These are phyloP conservation scores for Subacronicta megacephala DNA, from an alignment of 2,888 invertebrate genomes.

Conservation along the genomic window DNA sequence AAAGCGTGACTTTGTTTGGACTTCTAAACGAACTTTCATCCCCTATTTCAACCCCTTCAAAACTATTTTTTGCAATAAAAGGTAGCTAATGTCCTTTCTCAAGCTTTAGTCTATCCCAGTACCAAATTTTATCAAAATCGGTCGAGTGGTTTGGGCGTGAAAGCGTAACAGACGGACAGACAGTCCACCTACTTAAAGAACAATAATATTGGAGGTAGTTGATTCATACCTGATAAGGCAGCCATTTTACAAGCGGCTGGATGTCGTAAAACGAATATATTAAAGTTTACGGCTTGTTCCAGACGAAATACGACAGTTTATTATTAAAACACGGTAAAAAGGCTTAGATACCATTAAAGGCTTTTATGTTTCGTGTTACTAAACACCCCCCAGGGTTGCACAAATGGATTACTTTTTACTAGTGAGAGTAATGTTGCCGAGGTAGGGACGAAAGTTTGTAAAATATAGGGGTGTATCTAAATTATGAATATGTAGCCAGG, in stretches of 20 bases:
- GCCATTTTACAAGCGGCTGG: slow-evolving; percentile 16
- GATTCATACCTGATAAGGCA: slow-evolving; percentile 28
- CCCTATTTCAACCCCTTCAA: too few species aligned
- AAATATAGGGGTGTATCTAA: slow-evolving; percentile 2
- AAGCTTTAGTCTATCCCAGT: too few species aligned
- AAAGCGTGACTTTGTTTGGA: too few species aligned
- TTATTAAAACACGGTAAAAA: slow-evolving; percentile 59
- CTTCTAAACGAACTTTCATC: too few species aligned
- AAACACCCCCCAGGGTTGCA: slow-evolving; percentile 45
- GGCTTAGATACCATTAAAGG: slow-evolving; percentile 52
- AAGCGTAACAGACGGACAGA: too few species aligned
- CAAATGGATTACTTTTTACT: slow-evolving; percentile 51
- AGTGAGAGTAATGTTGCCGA: slow-evolving; percentile 18
- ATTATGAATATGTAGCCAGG: slow-evolving; percentile 14
- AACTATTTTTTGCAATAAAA: too few species aligned
- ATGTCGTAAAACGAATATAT: slow-evolving; percentile 39
- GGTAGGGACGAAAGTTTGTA: slow-evolving; percentile 11
- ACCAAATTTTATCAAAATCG: too few species aligned
- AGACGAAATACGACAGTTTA: slow-evolving; percentile 48
- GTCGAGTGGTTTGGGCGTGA: too few species aligned
- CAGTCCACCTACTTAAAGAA: too few species aligned
- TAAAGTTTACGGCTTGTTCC: slow-evolving; percentile 29
- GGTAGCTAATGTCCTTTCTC: too few species aligned
- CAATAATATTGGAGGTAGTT: slow-evolving; percentile 7
- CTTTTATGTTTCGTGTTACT: slow-evolving; percentile 53